Evolutionary conservation across 2,888 invertebrate genomes (phyloP), one percentile per base, ranked within the genome.

Genomic region (Dioctria linearis): DNA sequence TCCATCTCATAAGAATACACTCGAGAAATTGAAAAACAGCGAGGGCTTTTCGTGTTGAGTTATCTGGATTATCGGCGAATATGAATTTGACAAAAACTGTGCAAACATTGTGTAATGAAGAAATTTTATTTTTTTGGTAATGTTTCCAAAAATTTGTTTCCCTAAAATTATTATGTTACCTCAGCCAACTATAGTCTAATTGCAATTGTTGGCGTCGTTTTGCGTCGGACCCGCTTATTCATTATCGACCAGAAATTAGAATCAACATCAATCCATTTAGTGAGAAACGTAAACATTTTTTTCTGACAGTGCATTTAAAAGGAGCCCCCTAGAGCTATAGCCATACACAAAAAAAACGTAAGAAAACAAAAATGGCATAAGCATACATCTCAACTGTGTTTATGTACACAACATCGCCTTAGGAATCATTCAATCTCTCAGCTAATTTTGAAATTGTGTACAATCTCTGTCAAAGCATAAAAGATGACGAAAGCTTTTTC

Each of bases 391-490:
- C 39, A 39, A 39, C 39, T 61, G 8, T 37, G 61, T 61, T 37
- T 61, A 11, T 39, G 11, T 25, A 25, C 25, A 25, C 25, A 25
- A 25, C 25, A 25, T 25, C 5, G 37, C 37, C 39, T 61, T 25
- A 25, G 61, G 11, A 61, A 61, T 61, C 61, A 61, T 37, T 61
- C 61, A 61, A 61, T 61, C 61, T 61, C 8, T 25, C 25, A 4
- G 61, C 61, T 61, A 61, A 61, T 61, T 61, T 37, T 61, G 61
- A 61, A 39, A 61, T 37, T 6, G 61, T 61, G 37, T 61, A 61
- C 39, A 61, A 61, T 39, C 25, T 61, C 61, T 61, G 61, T 61
- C 61, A 61, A 25, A 39, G 61, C 61, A 61, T 25, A 61, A 61
- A 61, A 39, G 61, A 61, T 39, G 61, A 37, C 61, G 61, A 39